Evolutionary conservation across 2,113 vertebrate genomes (phyloP).

Genomic region (Cheirogaleus medius): DNA sequence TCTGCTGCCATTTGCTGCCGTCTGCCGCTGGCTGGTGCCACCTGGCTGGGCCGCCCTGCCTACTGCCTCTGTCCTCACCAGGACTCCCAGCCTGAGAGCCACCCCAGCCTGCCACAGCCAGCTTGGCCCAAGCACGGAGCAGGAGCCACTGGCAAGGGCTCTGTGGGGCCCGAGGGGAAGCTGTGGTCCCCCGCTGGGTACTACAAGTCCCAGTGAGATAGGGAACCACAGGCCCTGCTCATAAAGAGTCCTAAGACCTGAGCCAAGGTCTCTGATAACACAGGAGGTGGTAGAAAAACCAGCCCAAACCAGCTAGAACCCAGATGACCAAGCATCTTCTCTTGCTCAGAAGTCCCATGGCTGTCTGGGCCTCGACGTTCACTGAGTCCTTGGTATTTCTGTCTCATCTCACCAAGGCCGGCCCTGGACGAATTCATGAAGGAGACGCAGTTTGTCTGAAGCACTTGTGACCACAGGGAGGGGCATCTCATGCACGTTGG

Average conservation of each 20-base stretch:
- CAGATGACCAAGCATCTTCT: not conserved
- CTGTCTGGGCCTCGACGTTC: not conserved
- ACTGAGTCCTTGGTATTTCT: not conserved
- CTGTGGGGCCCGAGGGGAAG: not conserved
- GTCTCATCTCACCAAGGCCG: not conserved
- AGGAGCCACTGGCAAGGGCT: not conserved
- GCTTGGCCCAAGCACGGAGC: not conserved
- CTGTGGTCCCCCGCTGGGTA: not conserved
- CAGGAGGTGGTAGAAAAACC: no score
- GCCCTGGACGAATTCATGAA: not conserved
- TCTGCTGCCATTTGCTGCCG: conserved; percentile 70
- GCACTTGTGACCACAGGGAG: not conserved
- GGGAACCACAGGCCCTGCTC: no score
- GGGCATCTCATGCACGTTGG: not conserved
- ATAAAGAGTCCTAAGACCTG: no score
- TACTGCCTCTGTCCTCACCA: accelerated
- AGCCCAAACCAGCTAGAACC: no score
- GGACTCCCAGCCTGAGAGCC: accelerated
- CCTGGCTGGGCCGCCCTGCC: accelerated
- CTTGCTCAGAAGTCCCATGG: not conserved
- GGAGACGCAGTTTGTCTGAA: not conserved
- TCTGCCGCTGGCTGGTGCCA: not conserved
- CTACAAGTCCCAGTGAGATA: not conserved
- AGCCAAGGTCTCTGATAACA: no score
- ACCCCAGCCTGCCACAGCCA: not conserved